Evolutionary conservation across 2,113 vertebrate species (phyloP), one percentile per base, ranked within the genome.

Genomic region (Varanus salvator): DNA sequence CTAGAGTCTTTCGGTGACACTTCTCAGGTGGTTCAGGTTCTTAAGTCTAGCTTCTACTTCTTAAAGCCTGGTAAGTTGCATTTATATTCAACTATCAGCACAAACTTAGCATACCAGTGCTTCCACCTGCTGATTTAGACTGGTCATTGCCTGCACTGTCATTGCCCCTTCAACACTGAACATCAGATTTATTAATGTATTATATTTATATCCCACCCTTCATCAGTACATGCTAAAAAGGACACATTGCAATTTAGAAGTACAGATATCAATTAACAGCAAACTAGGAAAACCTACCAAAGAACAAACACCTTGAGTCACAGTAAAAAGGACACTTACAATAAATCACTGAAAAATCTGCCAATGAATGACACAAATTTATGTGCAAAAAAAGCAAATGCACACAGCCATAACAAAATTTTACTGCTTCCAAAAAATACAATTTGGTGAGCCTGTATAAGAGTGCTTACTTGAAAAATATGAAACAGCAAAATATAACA

Each of bases 401-500:
- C 2, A 31, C 71, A 77, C 5, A 17, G 29, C 31, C 69, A 21
- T 74, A 14, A 8, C 83, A 90, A 86, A 6, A 68, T 83, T 90
- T 91, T 4, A 44, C 23, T 60, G 52, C 0, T 27, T 83, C 74
- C 82, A 14, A 25, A 90, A 89, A 25, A 48, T 68, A 4, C 64
- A 88, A 14, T 76, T 75, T 93, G 80, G 15, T 3, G 8, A 85
- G 29, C 80, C 80, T 81, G 1, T 72, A 4, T 86, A 84, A 78
- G 64, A 34, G 3, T 91, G 7, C 31, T 83, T 86, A 76, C 90
- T 76, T 89, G 48, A 89, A 93, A 92, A 90, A 76, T 64, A 21
- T 76, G 86, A n/a, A 92, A 93, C 57, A n/a, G 82, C 14, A 90
- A 94, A 92, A 91, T 92, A 54, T 68, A 92, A 19, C 84, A 89